Conservation (phyloP, 2,113 vertebrate species). For the Peromyscus californicus region DNA sequence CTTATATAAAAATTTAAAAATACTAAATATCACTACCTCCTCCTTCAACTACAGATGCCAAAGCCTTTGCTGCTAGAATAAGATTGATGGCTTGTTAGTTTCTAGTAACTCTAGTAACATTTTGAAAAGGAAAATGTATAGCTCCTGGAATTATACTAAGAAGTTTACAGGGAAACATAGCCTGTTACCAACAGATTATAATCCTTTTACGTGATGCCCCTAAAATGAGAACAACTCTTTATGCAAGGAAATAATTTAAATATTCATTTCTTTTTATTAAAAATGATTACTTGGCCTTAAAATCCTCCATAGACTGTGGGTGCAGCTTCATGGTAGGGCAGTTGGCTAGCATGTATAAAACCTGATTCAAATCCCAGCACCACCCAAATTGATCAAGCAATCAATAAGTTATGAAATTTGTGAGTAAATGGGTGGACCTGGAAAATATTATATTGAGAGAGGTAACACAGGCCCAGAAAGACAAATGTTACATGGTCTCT, state of each 20-base stretch:
- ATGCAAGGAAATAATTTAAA: neutral
- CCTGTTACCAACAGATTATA: neutral
- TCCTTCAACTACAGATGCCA: neutral
- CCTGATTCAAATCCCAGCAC: neutral
- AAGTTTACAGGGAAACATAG: conserved; percentile 1
- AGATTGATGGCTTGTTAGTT: neutral
- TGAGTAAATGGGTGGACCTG: neutral
- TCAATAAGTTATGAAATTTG: neutral
- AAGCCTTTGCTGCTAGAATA: neutral
- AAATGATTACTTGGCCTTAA: neutral
- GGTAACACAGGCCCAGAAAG: neutral
- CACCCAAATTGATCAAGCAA: neutral
- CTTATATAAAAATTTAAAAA: neutral
- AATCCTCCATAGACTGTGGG: neutral
- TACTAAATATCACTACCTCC: neutral
- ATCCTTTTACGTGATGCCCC: conserved; percentile 1
- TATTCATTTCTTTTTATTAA: neutral
- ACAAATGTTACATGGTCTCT: neutral
- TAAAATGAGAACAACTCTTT: neutral
- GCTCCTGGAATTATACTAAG: neutral
- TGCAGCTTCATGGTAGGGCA: neutral
- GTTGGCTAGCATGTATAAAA: neutral
- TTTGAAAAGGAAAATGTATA: neutral
- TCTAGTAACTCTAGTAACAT: neutral
- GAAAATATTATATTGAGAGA: neutral